A percentile compares a stretch with the other conserved stretches of the same genome.
phyloP scores from a whole-genome alignment of 92 coral and sea anemone genomes.

The Hydrozoanthus gracilis region DNA sequence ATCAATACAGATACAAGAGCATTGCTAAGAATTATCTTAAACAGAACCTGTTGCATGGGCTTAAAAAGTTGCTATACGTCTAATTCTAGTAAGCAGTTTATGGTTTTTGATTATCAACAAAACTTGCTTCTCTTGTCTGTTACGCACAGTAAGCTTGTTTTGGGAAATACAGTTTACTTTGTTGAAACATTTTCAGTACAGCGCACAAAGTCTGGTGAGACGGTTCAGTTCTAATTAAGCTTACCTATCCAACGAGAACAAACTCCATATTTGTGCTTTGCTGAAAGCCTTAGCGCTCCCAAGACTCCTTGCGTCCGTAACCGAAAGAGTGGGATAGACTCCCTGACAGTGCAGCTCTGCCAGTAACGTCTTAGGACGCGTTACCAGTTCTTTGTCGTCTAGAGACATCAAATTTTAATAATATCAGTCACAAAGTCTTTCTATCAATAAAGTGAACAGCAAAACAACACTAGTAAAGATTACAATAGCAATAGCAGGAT shows the following conservation, averaged over 20 bases:
- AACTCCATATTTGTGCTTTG: slow-evolving; percentile 90
- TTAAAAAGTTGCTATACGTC: too few relatives aligned
- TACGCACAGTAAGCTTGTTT: too few relatives aligned
- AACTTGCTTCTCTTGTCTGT: too few relatives aligned
- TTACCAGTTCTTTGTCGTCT: slow-evolving; percentile 51
- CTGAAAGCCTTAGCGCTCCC: slow-evolving; percentile 90
- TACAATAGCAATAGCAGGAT: neutral
- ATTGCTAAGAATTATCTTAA: too few relatives aligned
- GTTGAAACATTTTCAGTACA: neutral
- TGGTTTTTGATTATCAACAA: too few relatives aligned
- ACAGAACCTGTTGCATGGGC: too few relatives aligned
- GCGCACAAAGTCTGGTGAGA: neutral
- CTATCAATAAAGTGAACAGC: neutral
- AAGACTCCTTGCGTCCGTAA: slow-evolving; percentile 83
- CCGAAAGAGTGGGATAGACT: slow-evolving; percentile 87
- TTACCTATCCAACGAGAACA: slow-evolving; percentile 91
- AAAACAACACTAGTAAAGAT: neutral
- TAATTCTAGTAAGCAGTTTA: too few relatives aligned
- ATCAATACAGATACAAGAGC: too few relatives aligned
- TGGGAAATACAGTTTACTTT: neutral
- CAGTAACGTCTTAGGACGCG: slow-evolving; percentile 68
- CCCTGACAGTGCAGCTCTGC: slow-evolving; percentile 84
- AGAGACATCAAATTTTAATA: neutral
- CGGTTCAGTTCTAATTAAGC: neutral
- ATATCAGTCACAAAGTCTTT: neutral